These are phyloP conservation scores for Australoheros facetus DNA, from an alignment of 2,797 vertebrate species.

Conservation along the genomic window DNA sequence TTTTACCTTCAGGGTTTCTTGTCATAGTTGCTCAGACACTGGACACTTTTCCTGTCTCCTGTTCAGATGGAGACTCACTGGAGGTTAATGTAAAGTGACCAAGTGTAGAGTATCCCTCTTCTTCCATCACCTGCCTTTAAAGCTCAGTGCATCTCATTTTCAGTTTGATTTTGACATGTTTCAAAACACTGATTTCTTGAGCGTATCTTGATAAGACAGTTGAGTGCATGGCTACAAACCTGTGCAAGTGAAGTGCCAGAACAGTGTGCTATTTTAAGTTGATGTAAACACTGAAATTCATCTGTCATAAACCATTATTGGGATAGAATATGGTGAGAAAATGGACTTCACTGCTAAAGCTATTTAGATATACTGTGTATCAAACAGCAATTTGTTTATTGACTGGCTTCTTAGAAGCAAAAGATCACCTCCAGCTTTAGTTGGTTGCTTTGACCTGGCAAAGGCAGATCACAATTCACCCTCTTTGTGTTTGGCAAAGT, in stretches of 20 bases:
- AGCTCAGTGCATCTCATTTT: neutral
- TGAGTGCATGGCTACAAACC: neutral
- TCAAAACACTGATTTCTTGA: conserved; percentile 19
- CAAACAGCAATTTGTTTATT: neutral
- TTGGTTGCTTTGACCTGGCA: neutral
- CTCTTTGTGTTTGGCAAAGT: neutral
- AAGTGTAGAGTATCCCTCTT: conserved; percentile 14
- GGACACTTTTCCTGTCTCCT: conserved; percentile 17
- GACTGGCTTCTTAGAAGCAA: neutral
- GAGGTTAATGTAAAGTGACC: conserved; percentile 43
- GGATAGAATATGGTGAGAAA: neutral
- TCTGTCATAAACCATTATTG: neutral
- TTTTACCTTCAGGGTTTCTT: conserved; percentile 43
- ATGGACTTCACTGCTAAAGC: neutral
- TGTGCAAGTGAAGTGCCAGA: conserved; percentile 13
- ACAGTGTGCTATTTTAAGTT: neutral
- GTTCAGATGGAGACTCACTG: conserved; percentile 12
- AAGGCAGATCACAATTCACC: neutral
- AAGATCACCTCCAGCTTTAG: neutral
- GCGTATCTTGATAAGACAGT: conserved; percentile 14
- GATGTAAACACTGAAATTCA: neutral
- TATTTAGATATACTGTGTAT: neutral
- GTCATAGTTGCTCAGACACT: conserved; percentile 37
- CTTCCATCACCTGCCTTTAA: conserved; percentile 19
- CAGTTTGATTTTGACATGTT: neutral